Evolutionary conservation across 53 echinoderm and acorn worm genomes (phyloP).

Genomic region (Zoroaster sp.): DNA sequence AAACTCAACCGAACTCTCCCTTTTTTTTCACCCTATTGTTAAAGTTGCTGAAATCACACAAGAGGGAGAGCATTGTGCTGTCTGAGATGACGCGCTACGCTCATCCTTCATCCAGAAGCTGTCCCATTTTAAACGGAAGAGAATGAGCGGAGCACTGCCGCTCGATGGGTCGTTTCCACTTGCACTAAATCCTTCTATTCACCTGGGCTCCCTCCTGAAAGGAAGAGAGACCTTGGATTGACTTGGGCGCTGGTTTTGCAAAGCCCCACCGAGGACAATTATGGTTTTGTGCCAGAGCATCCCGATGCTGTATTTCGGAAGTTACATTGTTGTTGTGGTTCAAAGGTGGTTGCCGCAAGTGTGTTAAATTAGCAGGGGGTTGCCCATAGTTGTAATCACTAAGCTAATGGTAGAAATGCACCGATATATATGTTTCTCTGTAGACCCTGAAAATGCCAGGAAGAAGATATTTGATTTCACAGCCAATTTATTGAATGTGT

Average conservation of each 20-base stretch:
- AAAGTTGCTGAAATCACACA: not conserved
- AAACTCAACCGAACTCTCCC: not conserved
- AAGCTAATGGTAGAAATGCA: not conserved
- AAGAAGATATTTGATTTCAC: not conserved
- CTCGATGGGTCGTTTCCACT: slow-evolving; percentile 41
- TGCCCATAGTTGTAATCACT: not conserved
- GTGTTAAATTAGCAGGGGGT: slow-evolving; percentile 6
- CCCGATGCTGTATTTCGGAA: not conserved
- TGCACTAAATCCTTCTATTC: slow-evolving; percentile 36
- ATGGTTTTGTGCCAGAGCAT: not conserved
- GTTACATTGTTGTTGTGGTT: slow-evolving; percentile 11
- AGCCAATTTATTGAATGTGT: not conserved
- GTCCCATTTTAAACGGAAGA: not conserved
- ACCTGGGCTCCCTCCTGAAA: not conserved
- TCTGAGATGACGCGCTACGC: not conserved
- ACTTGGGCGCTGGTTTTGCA: not conserved
- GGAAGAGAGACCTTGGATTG: not conserved
- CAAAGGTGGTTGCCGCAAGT: slow-evolving; percentile 15
- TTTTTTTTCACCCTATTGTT: not conserved
- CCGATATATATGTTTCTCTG: not conserved
- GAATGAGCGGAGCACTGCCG: not conserved
- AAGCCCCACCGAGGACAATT: not conserved
- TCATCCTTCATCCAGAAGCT: not conserved
- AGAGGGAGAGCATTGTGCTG: not conserved
- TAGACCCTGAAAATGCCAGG: not conserved